Percentiles rank a stretch among this genome's conserved stretches.
phyloP scores from a whole-genome alignment of 1,140 invertebrate species.

The Anagrus nilaparvatae region DNA sequence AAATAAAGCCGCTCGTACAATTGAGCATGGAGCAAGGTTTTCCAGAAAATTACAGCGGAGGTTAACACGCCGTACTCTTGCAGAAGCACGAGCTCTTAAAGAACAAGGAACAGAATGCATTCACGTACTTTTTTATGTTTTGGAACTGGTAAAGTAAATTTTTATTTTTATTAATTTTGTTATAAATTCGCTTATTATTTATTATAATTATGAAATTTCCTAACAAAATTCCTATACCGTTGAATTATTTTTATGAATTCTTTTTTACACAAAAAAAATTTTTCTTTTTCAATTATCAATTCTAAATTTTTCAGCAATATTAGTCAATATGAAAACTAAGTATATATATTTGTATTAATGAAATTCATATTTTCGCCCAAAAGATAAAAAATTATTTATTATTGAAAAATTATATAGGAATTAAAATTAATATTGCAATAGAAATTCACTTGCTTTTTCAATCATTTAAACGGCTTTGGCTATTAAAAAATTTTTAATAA shows the following conservation, averaged over 20 bases:
- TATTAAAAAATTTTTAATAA: too few species aligned
- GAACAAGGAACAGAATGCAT: conserved; percentile 69
- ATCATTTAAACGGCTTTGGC: too few species aligned
- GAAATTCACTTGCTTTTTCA: too few species aligned
- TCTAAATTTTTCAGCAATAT: too few species aligned
- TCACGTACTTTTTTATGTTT: conserved; percentile 61
- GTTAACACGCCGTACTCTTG: conserved; percentile 59
- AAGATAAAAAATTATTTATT: too few species aligned
- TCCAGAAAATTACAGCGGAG: conserved; percentile 58
- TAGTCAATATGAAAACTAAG: too few species aligned
- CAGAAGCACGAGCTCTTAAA: conserved; percentile 63
- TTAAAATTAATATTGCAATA: too few species aligned
- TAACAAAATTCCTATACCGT: background rate
- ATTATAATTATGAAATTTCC: background rate
- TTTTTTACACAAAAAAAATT: background rate
- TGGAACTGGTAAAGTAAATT: conserved; percentile 53
- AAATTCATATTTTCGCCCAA: too few species aligned
- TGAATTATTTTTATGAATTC: background rate
- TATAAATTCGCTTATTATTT: background rate
- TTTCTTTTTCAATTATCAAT: too few species aligned
- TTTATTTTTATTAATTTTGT: too few species aligned
- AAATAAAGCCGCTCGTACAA: conserved; percentile 55
- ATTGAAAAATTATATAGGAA: too few species aligned
- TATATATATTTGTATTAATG: too few species aligned
- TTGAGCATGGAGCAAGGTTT: conserved; percentile 63